A percentile compares a stretch with the other conserved stretches of the same genome.
Conservation (phyloP, 2,797 vertebrate genomes). For the Chloroceryle amazona region DNA sequence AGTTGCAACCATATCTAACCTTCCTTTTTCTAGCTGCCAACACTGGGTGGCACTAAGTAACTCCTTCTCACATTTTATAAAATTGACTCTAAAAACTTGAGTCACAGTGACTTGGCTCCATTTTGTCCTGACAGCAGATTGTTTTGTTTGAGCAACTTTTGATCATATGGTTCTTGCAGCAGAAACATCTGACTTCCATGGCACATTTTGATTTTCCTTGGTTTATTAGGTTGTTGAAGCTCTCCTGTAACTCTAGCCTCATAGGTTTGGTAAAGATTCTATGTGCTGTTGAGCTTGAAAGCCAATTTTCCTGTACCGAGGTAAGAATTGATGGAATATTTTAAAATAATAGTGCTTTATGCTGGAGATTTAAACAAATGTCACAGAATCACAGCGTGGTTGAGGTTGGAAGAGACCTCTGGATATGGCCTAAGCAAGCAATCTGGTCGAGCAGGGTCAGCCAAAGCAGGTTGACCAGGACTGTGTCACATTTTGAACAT, state of each 20-base stretch:
- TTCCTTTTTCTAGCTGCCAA: slow-evolving; percentile 64
- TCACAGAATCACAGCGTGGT: background rate
- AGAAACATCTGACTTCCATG: slow-evolving; percentile 40
- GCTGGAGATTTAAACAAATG: background rate
- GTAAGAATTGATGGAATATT: background rate
- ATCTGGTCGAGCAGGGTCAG: background rate
- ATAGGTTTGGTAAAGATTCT: background rate
- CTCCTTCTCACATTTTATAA: slow-evolving; percentile 47
- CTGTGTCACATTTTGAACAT: background rate
- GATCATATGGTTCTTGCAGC: background rate
- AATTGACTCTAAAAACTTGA: slow-evolving; percentile 10
- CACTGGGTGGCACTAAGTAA: slow-evolving; percentile 76
- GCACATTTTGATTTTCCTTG: background rate
- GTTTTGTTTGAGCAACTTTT: slow-evolving; percentile 35
- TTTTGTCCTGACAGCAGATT: slow-evolving; percentile 12
- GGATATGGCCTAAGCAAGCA: background rate
- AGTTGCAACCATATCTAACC: slow-evolving; percentile 47
- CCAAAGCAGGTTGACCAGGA: background rate
- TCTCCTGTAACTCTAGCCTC: background rate
- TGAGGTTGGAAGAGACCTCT: background rate
- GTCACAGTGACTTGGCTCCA: slow-evolving; percentile 16
- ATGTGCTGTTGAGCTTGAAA: background rate
- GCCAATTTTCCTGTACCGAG: background rate
- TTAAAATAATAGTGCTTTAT: background rate
- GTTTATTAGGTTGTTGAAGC: slow-evolving; percentile 11